Evolutionary conservation across 2,113 vertebrate species (phyloP).

Genomic region (Cathartes aura): DNA sequence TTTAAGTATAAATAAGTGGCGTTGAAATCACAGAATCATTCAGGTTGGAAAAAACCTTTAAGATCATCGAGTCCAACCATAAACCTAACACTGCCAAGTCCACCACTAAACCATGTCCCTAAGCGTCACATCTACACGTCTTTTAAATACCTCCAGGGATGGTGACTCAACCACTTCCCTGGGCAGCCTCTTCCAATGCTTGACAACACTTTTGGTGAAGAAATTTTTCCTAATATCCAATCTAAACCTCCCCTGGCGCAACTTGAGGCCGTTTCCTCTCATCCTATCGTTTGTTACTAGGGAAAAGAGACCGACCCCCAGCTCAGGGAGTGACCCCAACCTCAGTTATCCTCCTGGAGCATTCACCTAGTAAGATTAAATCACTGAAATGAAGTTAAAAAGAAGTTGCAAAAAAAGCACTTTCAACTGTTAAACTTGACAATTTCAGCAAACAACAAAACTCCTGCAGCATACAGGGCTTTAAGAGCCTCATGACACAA

Average conservation of each 20-base stretch:
- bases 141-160: not conserved
- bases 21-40: not conserved
- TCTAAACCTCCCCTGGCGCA: rapidly evolving
- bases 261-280: not conserved
- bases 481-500: not conserved
- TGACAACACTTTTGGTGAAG: not conserved
- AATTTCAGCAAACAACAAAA: not conserved
- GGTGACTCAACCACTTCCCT: not conserved
- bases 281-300: rapidly evolving
- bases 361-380: not conserved
- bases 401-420: not conserved
- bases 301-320: rapidly evolving
- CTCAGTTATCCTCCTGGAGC: not conserved
- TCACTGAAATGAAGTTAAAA: not conserved
- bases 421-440: not conserved
- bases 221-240: not conserved
- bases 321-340: no score
- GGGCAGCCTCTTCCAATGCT: rapidly evolving
- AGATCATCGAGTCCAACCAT: not conserved
- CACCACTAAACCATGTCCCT: rapidly evolving
- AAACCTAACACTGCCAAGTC: not conserved
- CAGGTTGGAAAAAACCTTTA: not conserved
- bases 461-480: not conserved
- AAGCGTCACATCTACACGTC: not conserved
- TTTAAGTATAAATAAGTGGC: not conserved